Base-by-base conservation (phyloP, 1,140 invertebrate species). In the Sipha flava region DNA sequence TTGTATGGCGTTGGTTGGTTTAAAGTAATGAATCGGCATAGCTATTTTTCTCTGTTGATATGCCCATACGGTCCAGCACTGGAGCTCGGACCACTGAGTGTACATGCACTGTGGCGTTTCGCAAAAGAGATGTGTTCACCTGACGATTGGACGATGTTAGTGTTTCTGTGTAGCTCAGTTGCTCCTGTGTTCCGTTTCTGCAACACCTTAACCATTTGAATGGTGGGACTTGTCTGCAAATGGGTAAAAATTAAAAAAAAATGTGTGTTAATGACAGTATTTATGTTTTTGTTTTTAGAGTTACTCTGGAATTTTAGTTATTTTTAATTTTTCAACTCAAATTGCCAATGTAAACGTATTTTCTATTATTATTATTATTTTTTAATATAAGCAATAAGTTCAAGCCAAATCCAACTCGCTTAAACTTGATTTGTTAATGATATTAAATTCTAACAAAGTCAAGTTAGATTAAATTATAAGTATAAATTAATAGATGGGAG, bases 171-270 rank as follows among this genome's bases (percentile, higher is more conserved):
- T 70, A 79, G 45, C 81, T 81, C 34, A 68, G 21, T 43, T 77
- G 77, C n/a, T 81, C 81, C 40, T 54, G 62, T 23, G 34, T 79
- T n/a, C 45, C 59, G 16, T 79, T 79, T 14, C 77, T 52, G 57
- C 81, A 81, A 47, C 81, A 81, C 26, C 40, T 54, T 12, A 81
- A 16, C 81, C 81, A 81, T 40, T 57, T 73, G 40, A 81, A 75
- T 6, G 81, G 81, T 5, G 79, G 79, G 6, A 81, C 68, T 80
- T 79, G 79, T 26, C 81, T 81, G 79, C 12, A 79, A 81, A 59
- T 40, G 16, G 43, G n/a, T 47, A 9, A 49, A 12, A 10, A 66
- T 49, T 54, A 14, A 34, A 57, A 40, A n/a, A 73, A 16, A 2
- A 43, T 26, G 49, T 4, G 3, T 18, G 70, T 73, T 6, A 23